Base-by-base conservation (phyloP, 1,140 invertebrate species). In the Tetramorium alpestre region DNA sequence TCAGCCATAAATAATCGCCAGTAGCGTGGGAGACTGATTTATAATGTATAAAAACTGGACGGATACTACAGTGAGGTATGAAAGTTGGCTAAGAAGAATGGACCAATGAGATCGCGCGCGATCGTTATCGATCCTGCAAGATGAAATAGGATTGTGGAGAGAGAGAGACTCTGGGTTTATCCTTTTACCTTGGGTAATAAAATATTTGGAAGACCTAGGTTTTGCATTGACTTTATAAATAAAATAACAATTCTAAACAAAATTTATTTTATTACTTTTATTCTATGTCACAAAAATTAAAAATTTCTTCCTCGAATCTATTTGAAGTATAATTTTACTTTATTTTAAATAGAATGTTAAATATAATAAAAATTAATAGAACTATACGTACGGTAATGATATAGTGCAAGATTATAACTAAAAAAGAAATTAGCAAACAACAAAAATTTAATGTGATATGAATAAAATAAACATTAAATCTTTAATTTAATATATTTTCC, bases 1-100 rank as follows among this genome's bases (percentile, higher is more conserved):
- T 56, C 58, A 47, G 33, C 60, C 33, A 81, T 90, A 88, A 90
- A 90, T 90, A 90, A 86, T 90, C 38, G 1, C 62, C 6, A 41
- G 16, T 11, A 62, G 22, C 49, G 44, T 47, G 56, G 28, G 33
- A 51, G 49, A 81, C 76, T 87, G 69, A 49, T 85, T 80, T 65
- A 87, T 47, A 76, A 69, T 44, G 41, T 88, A 88, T 81, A 89
- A 89, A 87, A 81, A 64, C 58, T 56, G 56, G 13, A n/a, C 69
- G 54, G 49, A 25, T 38, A 49, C 13, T 69, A 78, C n/a, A 18
- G 33, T 33, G 8, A 28, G 16, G 22, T 58, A 72, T 60, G 51
- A 77, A 89, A 56, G 56, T 33, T n/a, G 41, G 18, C 56, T 78
- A 87, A 87, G 47, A 88, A 38, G 60, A 64, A 85, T 64, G 60